These are phyloP conservation scores for Apis dorsata DNA, from an alignment of 1,140 invertebrate genomes.

Conservation along the genomic window DNA sequence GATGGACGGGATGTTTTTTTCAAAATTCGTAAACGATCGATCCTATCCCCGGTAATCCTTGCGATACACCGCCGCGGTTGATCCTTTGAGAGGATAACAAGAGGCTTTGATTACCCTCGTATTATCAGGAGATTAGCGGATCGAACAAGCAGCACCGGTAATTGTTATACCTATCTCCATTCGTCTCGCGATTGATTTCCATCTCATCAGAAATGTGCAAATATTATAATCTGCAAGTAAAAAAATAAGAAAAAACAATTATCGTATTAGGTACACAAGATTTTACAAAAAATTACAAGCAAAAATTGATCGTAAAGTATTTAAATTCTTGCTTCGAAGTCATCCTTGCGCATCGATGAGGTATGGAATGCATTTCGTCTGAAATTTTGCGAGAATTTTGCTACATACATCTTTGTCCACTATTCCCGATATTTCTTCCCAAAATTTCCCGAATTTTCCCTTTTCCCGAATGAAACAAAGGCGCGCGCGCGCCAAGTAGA, in stretches of 20 bases:
- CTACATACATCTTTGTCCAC: too few relatives aligned
- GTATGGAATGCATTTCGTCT: too few relatives aligned
- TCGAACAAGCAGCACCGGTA: not conserved
- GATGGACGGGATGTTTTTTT: not conserved
- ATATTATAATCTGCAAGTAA: not conserved
- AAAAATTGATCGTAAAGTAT: too few relatives aligned
- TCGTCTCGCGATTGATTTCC: not conserved
- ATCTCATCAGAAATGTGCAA: not conserved
- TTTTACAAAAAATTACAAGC: too few relatives aligned
- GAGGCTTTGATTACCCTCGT: constrained; percentile 24
- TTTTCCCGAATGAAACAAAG: not conserved
- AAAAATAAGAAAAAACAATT: too few relatives aligned
- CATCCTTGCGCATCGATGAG: too few relatives aligned
- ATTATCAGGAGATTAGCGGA: constrained; percentile 24
- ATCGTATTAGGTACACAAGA: too few relatives aligned
- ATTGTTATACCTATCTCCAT: constrained; percentile 9
- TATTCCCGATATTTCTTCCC: too few relatives aligned
- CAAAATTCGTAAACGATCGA: constrained; percentile 15
- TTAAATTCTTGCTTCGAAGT: too few relatives aligned
- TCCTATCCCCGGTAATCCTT: constrained; percentile 42
- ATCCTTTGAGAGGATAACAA: constrained; percentile 37
- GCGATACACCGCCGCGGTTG: constrained; percentile 17
- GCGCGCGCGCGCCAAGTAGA: not conserved
- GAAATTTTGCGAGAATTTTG: too few relatives aligned
- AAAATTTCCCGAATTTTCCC: not conserved